Base-by-base conservation (phyloP, 2,888 invertebrate species). In the Ophraella communa region DNA sequence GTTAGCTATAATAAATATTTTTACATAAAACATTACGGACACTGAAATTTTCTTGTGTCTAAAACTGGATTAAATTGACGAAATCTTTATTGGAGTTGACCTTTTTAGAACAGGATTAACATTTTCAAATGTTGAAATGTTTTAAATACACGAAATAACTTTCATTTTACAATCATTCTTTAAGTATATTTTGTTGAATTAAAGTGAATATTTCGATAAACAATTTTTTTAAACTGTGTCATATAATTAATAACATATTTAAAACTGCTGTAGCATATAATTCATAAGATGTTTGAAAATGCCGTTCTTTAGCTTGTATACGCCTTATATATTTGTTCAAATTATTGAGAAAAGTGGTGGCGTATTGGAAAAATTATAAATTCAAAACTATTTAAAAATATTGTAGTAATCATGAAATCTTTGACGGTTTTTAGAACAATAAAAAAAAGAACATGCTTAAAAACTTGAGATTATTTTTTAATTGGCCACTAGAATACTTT, bases 61-160 rank as follows among this genome's bases (percentile, higher is more conserved):
- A 45, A 14, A 45, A 21, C 14, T 20, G 3, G 21, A n/a, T 21
- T 21, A 21, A 20, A 20, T 10, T 45, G 11, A 10, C 1, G 17
- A 42, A 5, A 45, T 45, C n/a, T 18, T 45, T 21, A 8, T 49
- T 49, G 14, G 14, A 24, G 23, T 24, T 3, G 24, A 24, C 10
- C 20, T n/a, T 21, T 51, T 14, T n/a, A 51, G 14, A 14, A 35
- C 58, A 59, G 53, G 56, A 59, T 42, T 30, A 63, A 30, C 47
- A 49, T 60, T 61, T 58, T 42, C 42, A 20, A 39, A 39, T 52
- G 20, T n/a, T 35, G 30, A 33, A 33, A 18, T 17, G 8, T 1
- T 7, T n/a, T 35, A 4, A 35, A 35, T 35, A 14, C 0, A 4
- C 10, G 3, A 11, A 2, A 33, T 33, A n/a, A 35, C 24, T 4